phyloP scores from a whole-genome alignment of 2,113 vertebrate species.

The Nycticebus coucang region DNA sequence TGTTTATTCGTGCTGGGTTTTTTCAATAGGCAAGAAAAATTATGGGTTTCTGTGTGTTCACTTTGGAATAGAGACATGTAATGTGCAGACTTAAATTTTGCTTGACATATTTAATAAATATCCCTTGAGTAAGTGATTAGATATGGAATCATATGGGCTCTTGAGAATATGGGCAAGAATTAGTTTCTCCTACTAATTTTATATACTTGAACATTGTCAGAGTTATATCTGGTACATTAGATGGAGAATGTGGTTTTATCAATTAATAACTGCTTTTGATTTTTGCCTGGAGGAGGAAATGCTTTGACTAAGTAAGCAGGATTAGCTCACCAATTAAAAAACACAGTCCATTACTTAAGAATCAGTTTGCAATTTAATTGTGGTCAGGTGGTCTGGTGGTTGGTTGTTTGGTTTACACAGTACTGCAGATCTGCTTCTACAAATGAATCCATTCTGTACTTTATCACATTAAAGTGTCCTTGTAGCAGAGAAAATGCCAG shows the following conservation, averaged over 20 bases:
- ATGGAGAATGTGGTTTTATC: slow-evolving; percentile 58
- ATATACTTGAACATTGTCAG: slow-evolving; percentile 32
- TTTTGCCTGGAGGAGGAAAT: slow-evolving; percentile 57
- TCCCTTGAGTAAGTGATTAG: slow-evolving; percentile 62
- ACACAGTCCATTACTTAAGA: slow-evolving; percentile 31
- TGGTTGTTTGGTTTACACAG: slow-evolving; percentile 38
- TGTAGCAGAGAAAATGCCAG: not conserved
- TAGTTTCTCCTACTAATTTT: slow-evolving; percentile 59
- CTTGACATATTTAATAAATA: slow-evolving; percentile 71
- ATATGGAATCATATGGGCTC: slow-evolving; percentile 50
- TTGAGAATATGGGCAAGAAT: slow-evolving; percentile 31
- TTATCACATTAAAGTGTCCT: slow-evolving; percentile 21
- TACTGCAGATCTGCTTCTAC: slow-evolving; percentile 10
- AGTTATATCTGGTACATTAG: slow-evolving; percentile 24
- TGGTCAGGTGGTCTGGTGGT: not conserved
- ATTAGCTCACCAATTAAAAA: slow-evolving; percentile 56
- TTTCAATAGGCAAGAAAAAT: slow-evolving; percentile 43
- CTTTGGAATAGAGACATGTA: slow-evolving; percentile 65
- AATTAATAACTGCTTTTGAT: slow-evolving; percentile 56
- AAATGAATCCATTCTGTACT: not conserved
- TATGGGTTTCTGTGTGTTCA: slow-evolving; percentile 46
- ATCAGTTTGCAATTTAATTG: slow-evolving; percentile 28
- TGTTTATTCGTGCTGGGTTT: slow-evolving; percentile 48
- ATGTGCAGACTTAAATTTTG: slow-evolving; percentile 50
- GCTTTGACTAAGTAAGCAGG: slow-evolving; percentile 47